A percentile compares a stretch with the other conserved stretches of the same genome.
These are phyloP conservation scores for Acrocera orbiculus DNA, from an alignment of 2,888 invertebrate species.

Conservation along the genomic window DNA sequence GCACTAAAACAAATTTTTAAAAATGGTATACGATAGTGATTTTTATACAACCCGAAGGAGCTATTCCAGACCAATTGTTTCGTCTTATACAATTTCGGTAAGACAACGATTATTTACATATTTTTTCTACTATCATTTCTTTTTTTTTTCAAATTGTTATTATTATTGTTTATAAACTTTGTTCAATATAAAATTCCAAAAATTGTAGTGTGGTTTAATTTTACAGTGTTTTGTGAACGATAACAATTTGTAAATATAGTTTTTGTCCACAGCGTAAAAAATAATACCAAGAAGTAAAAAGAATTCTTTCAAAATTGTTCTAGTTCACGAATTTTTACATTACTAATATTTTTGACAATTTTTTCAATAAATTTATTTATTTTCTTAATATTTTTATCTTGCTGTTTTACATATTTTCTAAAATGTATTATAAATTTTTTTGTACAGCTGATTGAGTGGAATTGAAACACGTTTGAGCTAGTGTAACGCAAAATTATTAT, in stretches of 20 bases:
- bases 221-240: too few species aligned
- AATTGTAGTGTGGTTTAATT: constrained; percentile 18
- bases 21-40: constrained; percentile 87
- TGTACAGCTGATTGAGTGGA: too few species aligned
- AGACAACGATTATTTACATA: constrained; percentile 30
- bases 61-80: constrained; percentile 49
- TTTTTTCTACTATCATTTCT: constrained; percentile 1
- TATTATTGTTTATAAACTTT: background rate
- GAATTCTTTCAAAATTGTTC: too few species aligned
- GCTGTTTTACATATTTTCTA: too few species aligned
- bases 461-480: constrained; percentile 31
- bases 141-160: constrained; percentile 3
- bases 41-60: constrained; percentile 80
- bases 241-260: too few species aligned
- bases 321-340: too few species aligned
- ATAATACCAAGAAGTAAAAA: too few species aligned
- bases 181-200: constrained; percentile 2
- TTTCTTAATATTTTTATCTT: too few species aligned
- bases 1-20: constrained; percentile 20
- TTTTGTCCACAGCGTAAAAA: too few species aligned
- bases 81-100: constrained; percentile 67
- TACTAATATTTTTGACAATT: too few species aligned
- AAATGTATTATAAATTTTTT: too few species aligned
- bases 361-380: too few species aligned
- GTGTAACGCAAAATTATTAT: constrained; percentile 1